Evolutionary conservation across 2,113 vertebrate genomes (phyloP).

Genomic region (Pollachius pollachius): DNA sequence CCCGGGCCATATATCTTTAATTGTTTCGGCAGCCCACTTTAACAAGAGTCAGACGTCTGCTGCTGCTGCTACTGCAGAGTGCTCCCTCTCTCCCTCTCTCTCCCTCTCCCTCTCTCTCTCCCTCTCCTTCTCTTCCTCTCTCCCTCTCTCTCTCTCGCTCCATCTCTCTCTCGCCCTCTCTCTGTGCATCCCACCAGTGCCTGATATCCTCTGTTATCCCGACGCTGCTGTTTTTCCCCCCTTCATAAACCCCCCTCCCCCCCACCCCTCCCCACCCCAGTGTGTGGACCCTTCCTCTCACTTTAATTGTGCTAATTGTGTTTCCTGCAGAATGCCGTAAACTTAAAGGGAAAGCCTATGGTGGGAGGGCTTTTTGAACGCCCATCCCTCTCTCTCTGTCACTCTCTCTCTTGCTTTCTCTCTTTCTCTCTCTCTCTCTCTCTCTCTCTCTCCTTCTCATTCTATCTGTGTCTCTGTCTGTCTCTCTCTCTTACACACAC

Average conservation of each 20-base stretch:
- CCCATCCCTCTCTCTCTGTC: neutral
- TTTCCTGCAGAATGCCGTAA: slow-evolving; percentile 72
- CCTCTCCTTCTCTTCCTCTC: too few relatives aligned
- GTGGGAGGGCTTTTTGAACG: slow-evolving; percentile 51
- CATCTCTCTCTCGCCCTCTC: too few relatives aligned
- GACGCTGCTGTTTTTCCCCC: slow-evolving; percentile 64
- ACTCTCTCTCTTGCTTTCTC: slow-evolving; percentile 24
- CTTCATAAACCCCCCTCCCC: slow-evolving; percentile 60
- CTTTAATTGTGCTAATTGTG: slow-evolving; percentile 75
- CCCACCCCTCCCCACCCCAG: slow-evolving; percentile 3
- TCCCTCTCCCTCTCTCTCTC: too few relatives aligned
- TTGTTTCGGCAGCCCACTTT: slow-evolving; percentile 54
- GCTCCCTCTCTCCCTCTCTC: neutral
- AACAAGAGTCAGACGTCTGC: slow-evolving; percentile 63
- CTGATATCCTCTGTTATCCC: slow-evolving; percentile 67
- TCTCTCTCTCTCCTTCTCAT: neutral
- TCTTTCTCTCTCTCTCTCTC: slow-evolving; percentile 32
- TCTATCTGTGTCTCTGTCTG: slow-evolving; percentile 22
- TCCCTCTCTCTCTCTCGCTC: too few relatives aligned
- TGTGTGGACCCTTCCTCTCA: slow-evolving; percentile 43
- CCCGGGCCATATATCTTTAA: slow-evolving; percentile 67
- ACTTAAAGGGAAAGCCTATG: slow-evolving; percentile 46
- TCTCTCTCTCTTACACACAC: slow-evolving; percentile 24
- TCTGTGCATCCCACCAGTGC: slow-evolving; percentile 39
- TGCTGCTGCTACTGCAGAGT: neutral